phyloP scores from a whole-genome alignment of 2,888 invertebrate genomes.

The Auanema sp. region DNA sequence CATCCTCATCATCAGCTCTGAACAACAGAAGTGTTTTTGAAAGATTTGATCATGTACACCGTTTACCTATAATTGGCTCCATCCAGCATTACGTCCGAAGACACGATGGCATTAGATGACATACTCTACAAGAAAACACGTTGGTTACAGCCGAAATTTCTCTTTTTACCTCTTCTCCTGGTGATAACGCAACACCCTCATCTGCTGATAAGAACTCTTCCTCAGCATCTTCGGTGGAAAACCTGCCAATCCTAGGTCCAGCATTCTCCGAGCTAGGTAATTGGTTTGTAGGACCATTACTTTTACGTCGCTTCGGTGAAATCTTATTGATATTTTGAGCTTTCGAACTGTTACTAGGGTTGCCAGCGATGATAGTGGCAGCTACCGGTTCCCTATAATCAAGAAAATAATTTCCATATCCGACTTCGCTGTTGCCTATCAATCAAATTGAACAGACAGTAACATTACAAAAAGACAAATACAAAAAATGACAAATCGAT shows the following conservation, averaged over 20 bases:
- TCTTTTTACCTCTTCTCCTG: conserved; percentile 12
- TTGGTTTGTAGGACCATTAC: too few species aligned
- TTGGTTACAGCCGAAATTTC: not conserved
- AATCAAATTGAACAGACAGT: too few species aligned
- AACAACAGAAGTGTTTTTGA: not conserved
- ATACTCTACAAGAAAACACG: not conserved
- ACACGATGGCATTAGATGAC: not conserved
- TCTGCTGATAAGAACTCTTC: conserved; percentile 38
- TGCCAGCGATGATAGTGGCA: too few species aligned
- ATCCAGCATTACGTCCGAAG: conserved; percentile 30
- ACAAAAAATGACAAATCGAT: too few species aligned
- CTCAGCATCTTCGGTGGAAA: conserved; percentile 27
- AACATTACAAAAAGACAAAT: too few species aligned
- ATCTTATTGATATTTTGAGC: too few species aligned
- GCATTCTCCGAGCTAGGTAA: too few species aligned
- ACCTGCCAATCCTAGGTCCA: conserved; percentile 1
- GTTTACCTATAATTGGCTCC: conserved; percentile 27
- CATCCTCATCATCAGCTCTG: conserved; percentile 25
- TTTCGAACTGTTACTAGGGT: too few species aligned
- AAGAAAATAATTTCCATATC: too few species aligned
- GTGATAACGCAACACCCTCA: conserved; percentile 31
- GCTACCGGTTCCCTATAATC: too few species aligned
- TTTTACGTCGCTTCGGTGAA: too few species aligned
- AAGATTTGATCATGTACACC: not conserved
- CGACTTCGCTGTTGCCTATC: too few species aligned